Evolutionary conservation across 2,888 invertebrate species (phyloP).

Genomic region (Cryptocephalus moraei): DNA sequence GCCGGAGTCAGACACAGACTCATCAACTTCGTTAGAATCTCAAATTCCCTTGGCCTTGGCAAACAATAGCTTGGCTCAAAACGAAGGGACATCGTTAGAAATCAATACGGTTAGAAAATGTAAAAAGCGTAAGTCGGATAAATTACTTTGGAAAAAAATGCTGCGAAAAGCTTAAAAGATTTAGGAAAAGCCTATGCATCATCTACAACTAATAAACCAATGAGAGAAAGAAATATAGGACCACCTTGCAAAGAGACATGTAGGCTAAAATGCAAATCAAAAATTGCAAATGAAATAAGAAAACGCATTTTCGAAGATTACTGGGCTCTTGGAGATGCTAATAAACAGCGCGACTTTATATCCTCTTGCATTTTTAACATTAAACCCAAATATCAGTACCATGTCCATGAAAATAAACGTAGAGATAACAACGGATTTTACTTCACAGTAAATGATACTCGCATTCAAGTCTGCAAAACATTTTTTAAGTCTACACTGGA

Average conservation of each 20-base stretch:
- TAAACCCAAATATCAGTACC: constrained; percentile 4
- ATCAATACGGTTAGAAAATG: too few species aligned
- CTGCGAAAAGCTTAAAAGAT: constrained; percentile 6
- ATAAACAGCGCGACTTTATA: too few species aligned
- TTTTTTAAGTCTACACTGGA: constrained; percentile 4
- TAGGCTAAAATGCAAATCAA: constrained; percentile 1
- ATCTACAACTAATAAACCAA: constrained; percentile 2
- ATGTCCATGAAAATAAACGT: constrained; percentile 1
- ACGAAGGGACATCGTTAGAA: too few species aligned
- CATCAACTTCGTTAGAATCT: too few species aligned
- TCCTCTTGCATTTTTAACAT: neutral
- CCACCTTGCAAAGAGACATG: constrained; percentile 5
- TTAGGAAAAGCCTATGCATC: constrained; percentile 2
- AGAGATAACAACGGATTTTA: constrained; percentile 2
- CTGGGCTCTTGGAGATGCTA: constrained; percentile 2
- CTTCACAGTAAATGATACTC: neutral
- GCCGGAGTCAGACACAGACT: too few species aligned
- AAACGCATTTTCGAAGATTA: constrained; percentile 1
- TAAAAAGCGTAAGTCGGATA: too few species aligned
- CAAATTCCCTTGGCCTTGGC: too few species aligned
- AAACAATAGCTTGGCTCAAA: too few species aligned
- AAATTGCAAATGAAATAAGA: constrained; percentile 1
- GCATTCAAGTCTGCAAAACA: constrained; percentile 3
- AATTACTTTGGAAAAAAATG: constrained; percentile 2
- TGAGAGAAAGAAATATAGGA: constrained; percentile 2